Percentiles rank a stretch among this genome's conserved stretches.
Evolutionary conservation across 2,797 vertebrate species (phyloP).

Genomic region (Esox lucius): DNA sequence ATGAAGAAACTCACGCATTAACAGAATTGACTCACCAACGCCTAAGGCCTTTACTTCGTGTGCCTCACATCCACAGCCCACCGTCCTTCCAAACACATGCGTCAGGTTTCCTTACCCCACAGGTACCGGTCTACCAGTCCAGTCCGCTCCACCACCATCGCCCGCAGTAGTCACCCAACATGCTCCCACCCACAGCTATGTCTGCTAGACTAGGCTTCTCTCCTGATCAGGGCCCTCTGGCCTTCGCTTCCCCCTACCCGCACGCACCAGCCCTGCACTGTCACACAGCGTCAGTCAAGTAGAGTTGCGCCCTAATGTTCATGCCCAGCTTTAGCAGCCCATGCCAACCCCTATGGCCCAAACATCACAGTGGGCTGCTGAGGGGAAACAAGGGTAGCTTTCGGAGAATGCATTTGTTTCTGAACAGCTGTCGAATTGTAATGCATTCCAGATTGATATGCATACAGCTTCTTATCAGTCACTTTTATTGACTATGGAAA

Average conservation of each 20-base stretch:
- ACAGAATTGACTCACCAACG: background rate
- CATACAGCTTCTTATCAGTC: background rate
- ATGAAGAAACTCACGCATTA: background rate
- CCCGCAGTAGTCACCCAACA: background rate
- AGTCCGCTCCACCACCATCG: constrained; percentile 2
- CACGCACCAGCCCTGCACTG: constrained; percentile 7
- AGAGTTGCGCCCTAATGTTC: constrained; percentile 4
- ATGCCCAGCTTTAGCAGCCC: constrained; percentile 24
- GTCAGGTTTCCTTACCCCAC: background rate
- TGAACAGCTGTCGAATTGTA: background rate
- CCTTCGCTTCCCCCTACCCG: constrained; percentile 22
- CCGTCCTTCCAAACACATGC: background rate
- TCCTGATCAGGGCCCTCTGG: constrained; percentile 17
- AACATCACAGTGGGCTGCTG: no score
- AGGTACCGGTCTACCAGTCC: background rate
- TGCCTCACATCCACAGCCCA: background rate
- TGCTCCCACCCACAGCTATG: background rate
- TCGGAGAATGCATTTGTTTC: background rate
- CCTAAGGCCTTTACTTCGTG: background rate
- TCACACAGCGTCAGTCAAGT: constrained; percentile 17
- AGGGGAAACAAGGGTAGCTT: constrained; percentile 3
- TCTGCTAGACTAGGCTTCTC: background rate
- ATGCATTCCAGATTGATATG: background rate
- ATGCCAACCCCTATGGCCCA: constrained; percentile 11
- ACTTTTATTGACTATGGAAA: background rate